A percentile compares a stretch with the other conserved stretches of the same genome.
phyloP scores from a whole-genome alignment of 2,113 vertebrate species.

The Tragelaphus imberbis region DNA sequence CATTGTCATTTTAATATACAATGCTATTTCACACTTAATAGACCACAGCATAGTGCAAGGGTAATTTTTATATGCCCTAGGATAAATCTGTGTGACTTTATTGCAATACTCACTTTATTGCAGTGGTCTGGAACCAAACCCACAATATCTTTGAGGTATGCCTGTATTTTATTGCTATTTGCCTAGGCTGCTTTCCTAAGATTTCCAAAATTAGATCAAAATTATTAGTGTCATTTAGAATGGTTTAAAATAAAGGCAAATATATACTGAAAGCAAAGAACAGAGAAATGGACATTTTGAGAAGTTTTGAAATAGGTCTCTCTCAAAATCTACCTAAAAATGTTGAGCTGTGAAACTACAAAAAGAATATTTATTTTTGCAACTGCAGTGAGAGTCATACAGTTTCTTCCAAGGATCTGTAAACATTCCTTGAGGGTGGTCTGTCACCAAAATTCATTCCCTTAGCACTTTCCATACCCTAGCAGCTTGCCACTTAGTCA shows the following conservation, averaged over 20 bases:
- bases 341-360: neutral
- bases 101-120: neutral
- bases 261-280: neutral
- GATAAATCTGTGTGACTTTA: neutral
- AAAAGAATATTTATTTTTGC: neutral
- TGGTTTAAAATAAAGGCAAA: neutral
- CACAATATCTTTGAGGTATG: neutral
- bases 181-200: neutral
- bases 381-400: neutral
- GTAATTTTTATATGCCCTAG: neutral
- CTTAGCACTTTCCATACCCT: neutral
- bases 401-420: neutral
- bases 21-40: neutral
- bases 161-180: neutral
- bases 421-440: neutral
- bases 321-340: neutral
- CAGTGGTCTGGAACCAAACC: neutral
- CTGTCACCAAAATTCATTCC: neutral
- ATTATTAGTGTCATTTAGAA: neutral
- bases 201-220: neutral
- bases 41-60: neutral
- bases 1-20: neutral
- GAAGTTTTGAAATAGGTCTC: neutral
- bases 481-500: neutral
- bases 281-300: neutral